Evolutionary conservation across 2,797 vertebrate species (phyloP).

Genomic region (Propithecus perrieri): DNA sequence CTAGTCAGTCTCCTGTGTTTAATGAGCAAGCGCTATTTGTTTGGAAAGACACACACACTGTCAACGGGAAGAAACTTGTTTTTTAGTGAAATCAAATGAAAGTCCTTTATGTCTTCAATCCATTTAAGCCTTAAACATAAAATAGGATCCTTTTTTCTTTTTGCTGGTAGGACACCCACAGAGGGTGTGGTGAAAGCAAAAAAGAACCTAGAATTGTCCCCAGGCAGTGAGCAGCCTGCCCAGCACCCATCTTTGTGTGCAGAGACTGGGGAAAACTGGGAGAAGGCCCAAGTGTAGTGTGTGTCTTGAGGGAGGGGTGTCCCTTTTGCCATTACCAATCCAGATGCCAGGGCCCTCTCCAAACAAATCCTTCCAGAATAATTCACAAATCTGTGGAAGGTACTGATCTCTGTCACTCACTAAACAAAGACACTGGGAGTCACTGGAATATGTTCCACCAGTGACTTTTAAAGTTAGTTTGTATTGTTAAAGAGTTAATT

Average conservation of each 20-base stretch:
- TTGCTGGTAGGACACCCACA: slow-evolving; percentile 18
- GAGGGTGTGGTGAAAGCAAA: slow-evolving; percentile 25
- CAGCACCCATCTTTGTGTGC: neutral
- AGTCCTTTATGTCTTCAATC: slow-evolving; percentile 44
- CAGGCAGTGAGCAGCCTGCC: neutral
- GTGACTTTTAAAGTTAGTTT: neutral
- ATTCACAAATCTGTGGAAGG: neutral
- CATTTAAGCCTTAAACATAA: slow-evolving; percentile 61
- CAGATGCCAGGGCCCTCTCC: neutral
- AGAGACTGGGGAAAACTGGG: neutral
- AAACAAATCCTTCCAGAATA: neutral
- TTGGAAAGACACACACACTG: slow-evolving; percentile 29
- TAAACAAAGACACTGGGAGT: neutral
- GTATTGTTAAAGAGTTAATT: neutral
- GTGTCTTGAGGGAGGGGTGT: neutral
- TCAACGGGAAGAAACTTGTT: slow-evolving; percentile 48
- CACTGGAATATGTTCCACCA: neutral
- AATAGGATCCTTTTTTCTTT: neutral
- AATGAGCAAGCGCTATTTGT: slow-evolving; percentile 59
- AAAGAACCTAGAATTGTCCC: neutral
- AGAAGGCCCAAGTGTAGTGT: neutral
- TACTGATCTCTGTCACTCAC: neutral
- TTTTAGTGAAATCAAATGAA: slow-evolving; percentile 58
- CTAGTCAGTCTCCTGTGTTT: slow-evolving; percentile 50
- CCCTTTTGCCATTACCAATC: neutral